These are phyloP conservation scores for Scleropages formosus DNA, from an alignment of 2,797 vertebrate genomes.

Conservation along the genomic window DNA sequence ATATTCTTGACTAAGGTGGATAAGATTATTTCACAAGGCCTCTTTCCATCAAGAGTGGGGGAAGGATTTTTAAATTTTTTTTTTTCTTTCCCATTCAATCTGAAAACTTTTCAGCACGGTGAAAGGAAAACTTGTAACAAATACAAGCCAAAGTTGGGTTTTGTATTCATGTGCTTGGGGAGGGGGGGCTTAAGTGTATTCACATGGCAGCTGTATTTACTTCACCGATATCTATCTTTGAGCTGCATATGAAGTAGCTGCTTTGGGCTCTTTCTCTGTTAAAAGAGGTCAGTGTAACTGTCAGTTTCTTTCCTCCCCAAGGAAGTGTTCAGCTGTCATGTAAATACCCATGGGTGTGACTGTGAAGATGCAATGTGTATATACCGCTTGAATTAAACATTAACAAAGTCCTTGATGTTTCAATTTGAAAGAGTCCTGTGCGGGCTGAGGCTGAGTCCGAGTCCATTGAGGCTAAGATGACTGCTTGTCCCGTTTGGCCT, in stretches of 20 bases:
- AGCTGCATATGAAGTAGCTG: not conserved
- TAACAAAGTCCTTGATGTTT: slow-evolving; percentile 99
- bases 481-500: slow-evolving; percentile 99
- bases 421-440: slow-evolving; percentile 99
- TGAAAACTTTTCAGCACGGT: slow-evolving; percentile 20
- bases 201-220: slow-evolving; percentile 38
- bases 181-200: slow-evolving; percentile 32
- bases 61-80: slow-evolving; percentile 3
- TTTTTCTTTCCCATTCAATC: too few species aligned
- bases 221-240: slow-evolving; percentile 3
- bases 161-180: slow-evolving; percentile 22
- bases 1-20: slow-evolving; percentile 26
- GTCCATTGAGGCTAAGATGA: slow-evolving; percentile 99
- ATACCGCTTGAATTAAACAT: slow-evolving; percentile 86
- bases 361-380: slow-evolving; percentile 57
- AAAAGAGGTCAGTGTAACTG: not conserved
- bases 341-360: slow-evolving; percentile 56
- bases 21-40: slow-evolving; percentile 14
- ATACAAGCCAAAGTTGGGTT: slow-evolving; percentile 11
- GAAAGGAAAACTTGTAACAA: not conserved
- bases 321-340: slow-evolving; percentile 44
- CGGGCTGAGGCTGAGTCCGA: slow-evolving; percentile 92
- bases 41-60: slow-evolving; percentile 7
- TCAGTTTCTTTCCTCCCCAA: not conserved
- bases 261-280: not conserved